phyloP scores from a whole-genome alignment of 2,113 vertebrate species.

The Hucho hucho region DNA sequence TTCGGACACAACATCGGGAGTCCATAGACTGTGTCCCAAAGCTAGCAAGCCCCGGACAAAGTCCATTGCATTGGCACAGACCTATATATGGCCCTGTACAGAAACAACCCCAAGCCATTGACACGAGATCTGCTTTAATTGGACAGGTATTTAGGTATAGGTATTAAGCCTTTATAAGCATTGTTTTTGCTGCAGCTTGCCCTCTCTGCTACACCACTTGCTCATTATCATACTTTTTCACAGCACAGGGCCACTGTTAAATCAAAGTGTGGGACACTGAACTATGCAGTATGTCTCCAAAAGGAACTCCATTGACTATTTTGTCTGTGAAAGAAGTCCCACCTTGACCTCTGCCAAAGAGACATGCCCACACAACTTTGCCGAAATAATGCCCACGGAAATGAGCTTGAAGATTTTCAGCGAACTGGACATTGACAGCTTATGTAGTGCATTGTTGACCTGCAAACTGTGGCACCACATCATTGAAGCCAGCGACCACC shows the following conservation, averaged over 20 bases:
- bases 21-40: no score
- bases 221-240: background rate
- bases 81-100: no score
- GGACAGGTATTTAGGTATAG: no score
- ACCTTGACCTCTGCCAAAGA: constrained; percentile 3
- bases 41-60: no score
- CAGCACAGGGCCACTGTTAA: background rate
- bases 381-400: constrained; percentile 76
- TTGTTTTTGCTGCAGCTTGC: no score
- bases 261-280: constrained; percentile 23
- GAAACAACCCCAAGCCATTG: no score
- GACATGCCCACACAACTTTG: constrained; percentile 59
- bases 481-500: constrained; percentile 71
- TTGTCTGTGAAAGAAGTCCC: constrained; percentile 26
- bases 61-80: no score
- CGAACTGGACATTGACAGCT: constrained; percentile 75
- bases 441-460: constrained; percentile 76
- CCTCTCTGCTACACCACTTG: no score
- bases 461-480: constrained; percentile 78
- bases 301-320: constrained; percentile 29
- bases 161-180: no score
- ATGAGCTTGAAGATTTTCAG: constrained; percentile 79
- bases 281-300: constrained; percentile 68
- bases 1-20: no score
- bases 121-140: no score